Conservation (phyloP, 2,797 vertebrate species). For the Scleropages formosus region DNA sequence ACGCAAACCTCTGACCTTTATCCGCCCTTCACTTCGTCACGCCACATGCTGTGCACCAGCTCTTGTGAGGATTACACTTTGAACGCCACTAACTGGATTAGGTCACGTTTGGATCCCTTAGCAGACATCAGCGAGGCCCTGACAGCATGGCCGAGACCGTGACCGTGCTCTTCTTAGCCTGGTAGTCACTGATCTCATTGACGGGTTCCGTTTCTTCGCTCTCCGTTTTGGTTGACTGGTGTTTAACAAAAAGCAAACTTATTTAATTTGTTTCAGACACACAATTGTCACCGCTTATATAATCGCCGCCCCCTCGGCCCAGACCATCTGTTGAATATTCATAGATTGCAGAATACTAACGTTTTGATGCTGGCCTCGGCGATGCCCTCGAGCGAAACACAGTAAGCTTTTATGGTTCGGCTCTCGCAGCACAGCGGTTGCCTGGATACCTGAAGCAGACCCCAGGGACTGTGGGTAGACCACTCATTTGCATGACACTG, state of each 20-base stretch:
- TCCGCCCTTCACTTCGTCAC: constrained; percentile 5
- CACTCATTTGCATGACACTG: constrained; percentile 61
- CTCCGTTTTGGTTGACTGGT: background rate
- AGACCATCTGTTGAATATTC: constrained; percentile 60
- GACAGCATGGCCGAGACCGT: background rate
- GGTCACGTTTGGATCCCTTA: constrained; percentile 3
- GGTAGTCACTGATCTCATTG: background rate
- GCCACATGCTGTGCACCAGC: background rate
- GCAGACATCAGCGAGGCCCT: background rate
- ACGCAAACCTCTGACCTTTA: background rate
- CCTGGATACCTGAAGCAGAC: constrained; percentile 52
- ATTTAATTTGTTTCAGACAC: constrained; percentile 28
- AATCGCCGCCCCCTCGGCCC: constrained; percentile 32
- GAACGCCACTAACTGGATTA: background rate
- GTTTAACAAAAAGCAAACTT: background rate
- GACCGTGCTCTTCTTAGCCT: background rate
- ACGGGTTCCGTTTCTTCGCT: background rate
- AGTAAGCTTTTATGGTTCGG: constrained; percentile 30
- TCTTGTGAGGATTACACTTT: background rate
- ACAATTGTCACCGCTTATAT: constrained; percentile 48
- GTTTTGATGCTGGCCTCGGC: constrained; percentile 48
- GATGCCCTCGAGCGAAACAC: constrained; percentile 32
- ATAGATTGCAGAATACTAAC: constrained; percentile 42
- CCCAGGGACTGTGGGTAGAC: constrained; percentile 42
- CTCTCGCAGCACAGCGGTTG: constrained; percentile 48